phyloP scores from a whole-genome alignment of 2,888 invertebrate species.

The Caenorhabditis imperialis region DNA sequence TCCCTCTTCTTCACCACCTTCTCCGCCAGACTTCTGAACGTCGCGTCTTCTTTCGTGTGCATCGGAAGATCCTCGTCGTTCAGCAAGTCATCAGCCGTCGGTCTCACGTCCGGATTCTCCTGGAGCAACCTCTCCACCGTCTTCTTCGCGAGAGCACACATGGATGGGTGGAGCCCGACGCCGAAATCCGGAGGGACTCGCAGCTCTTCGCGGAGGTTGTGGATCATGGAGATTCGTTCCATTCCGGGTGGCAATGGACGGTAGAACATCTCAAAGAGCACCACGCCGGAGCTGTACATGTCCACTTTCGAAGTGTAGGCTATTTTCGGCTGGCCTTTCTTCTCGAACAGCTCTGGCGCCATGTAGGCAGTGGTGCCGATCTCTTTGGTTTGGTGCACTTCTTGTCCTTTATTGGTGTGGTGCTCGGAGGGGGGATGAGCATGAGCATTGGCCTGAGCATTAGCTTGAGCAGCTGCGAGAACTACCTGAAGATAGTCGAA shows the following conservation, averaged over 20 bases:
- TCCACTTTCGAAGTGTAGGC: constrained; percentile 82
- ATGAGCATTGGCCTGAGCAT: too few relatives aligned
- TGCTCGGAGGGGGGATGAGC: too few relatives aligned
- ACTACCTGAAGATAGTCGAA: too few relatives aligned
- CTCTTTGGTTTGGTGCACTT: constrained; percentile 79
- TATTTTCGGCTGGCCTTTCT: background rate
- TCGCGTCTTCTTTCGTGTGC: constrained; percentile 63
- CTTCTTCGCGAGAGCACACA: constrained; percentile 36
- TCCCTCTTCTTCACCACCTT: constrained; percentile 52
- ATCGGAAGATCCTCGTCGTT: constrained; percentile 66
- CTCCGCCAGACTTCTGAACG: constrained; percentile 26
- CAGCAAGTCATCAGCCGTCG: constrained; percentile 63
- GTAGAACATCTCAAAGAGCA: constrained; percentile 87
- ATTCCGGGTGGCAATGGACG: constrained; percentile 88
- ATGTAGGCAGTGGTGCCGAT: constrained; percentile 96
- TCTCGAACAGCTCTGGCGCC: constrained; percentile 87
- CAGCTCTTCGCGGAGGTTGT: constrained; percentile 12
- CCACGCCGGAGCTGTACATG: constrained; percentile 82
- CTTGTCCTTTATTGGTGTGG: constrained; percentile 9
- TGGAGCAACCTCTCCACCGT: constrained; percentile 65
- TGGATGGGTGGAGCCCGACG: background rate
- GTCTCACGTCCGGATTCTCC: constrained; percentile 59
- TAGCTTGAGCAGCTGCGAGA: too few relatives aligned
- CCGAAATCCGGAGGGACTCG: constrained; percentile 30
- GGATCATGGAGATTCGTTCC: constrained; percentile 84